Conservation (phyloP, 2,797 vertebrate species). For the Hypotaenidia philippensis region DNA sequence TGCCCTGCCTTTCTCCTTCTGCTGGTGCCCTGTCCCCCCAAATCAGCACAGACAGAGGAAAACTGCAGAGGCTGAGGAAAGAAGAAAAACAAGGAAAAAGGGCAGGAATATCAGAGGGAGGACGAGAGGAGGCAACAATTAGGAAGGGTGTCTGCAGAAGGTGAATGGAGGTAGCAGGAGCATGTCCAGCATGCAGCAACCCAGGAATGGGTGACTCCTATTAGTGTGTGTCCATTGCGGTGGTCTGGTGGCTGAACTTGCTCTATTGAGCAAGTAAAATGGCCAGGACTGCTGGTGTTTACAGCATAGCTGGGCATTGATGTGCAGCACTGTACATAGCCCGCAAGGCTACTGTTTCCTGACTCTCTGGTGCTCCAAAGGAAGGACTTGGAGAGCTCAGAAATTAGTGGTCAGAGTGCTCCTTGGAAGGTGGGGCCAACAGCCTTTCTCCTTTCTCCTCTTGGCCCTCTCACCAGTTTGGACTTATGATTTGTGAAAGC, state of each 20-base stretch:
- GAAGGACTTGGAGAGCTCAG: not conserved
- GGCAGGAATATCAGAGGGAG: not conserved
- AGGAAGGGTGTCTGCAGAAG: not conserved
- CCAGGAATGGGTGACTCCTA: not conserved
- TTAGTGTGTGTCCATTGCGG: rapidly evolving
- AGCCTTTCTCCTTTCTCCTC: not conserved
- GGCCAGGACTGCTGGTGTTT: not conserved
- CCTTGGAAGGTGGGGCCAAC: not conserved
- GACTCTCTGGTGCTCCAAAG: rapidly evolving
- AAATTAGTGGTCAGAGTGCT: not conserved
- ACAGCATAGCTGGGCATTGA: not conserved
- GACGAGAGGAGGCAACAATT: not conserved
- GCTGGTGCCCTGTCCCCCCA: not conserved
- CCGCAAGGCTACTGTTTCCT: not conserved
- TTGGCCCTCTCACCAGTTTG: not conserved
- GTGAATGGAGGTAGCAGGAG: not conserved
- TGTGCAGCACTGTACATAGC: not conserved
- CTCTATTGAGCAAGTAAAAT: not conserved
- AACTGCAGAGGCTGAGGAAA: not conserved
- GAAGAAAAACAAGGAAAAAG: not conserved
- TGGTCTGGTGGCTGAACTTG: not conserved
- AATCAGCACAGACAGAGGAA: not conserved
- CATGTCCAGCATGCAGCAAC: not conserved
- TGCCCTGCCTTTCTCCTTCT: not conserved
- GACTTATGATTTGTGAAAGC: not conserved